Percentiles rank a stretch among this genome's conserved stretches.
Evolutionary conservation across 92 coral and sea anemone genomes (phyloP).

Genomic region (Parazoanthus swiftii): DNA sequence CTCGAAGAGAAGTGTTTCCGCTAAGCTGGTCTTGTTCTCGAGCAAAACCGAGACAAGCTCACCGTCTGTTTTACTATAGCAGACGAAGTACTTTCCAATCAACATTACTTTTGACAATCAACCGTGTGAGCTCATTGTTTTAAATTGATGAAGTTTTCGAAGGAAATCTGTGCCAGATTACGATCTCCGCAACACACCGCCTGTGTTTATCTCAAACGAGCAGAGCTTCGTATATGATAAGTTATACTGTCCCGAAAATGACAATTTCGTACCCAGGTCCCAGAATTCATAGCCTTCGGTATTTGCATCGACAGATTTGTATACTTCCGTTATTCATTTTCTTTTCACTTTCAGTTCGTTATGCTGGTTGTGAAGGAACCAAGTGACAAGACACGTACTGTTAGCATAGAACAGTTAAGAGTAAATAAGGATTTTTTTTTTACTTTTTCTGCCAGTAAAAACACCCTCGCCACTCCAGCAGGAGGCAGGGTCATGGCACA

Average conservation of each 20-base stretch:
- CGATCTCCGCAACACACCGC: neutral
- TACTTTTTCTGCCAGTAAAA: too few species aligned
- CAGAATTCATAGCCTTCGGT: too few species aligned
- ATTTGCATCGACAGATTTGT: too few species aligned
- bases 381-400: too few species aligned
- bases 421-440: too few species aligned
- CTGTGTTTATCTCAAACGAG: neutral
- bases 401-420: too few species aligned
- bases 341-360: too few species aligned
- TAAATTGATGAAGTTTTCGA: neutral
- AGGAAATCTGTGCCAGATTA: neutral
- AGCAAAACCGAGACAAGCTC: conserved; percentile 88
- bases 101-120: conserved; percentile 46
- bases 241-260: neutral
- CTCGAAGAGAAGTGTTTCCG: conserved; percentile 86
- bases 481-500: too few species aligned
- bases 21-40: conserved; percentile 71
- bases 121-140: neutral
- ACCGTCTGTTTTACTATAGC: conserved; percentile 78
- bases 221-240: neutral
- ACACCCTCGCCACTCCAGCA: too few species aligned
- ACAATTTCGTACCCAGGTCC: neutral
- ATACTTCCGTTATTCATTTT: too few species aligned
- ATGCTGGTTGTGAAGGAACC: too few species aligned
- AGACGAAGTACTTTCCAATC: conserved; percentile 81